Percentiles rank a stretch among this genome's conserved stretches.
Conservation (phyloP, 2,797 vertebrate genomes). For the Hypotaenidia philippensis region DNA sequence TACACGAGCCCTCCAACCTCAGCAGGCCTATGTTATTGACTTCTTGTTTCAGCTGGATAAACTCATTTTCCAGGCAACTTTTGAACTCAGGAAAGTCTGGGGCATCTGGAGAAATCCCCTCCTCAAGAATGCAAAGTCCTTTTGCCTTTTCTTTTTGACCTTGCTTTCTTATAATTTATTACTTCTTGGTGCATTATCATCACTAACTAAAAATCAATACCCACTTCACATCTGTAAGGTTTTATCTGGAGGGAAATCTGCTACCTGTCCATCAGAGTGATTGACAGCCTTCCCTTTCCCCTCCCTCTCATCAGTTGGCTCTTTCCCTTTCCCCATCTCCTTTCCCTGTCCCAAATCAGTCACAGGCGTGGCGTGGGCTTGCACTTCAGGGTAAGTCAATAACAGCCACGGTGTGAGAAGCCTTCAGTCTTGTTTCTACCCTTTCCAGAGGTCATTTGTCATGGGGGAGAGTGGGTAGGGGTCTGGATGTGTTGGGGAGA, state of each 20-base stretch:
- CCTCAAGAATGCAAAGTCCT: conserved; percentile 73
- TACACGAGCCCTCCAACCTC: not conserved
- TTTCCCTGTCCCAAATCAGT: conserved; percentile 79
- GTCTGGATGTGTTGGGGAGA: not conserved
- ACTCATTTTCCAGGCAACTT: conserved; percentile 72
- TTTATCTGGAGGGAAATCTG: conserved; percentile 84
- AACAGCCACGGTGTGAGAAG: not conserved
- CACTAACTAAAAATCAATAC: conserved; percentile 87
- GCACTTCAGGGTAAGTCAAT: conserved; percentile 20
- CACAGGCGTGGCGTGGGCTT: conserved; percentile 44
- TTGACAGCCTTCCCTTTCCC: conserved; percentile 71
- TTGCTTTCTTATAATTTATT: conserved; percentile 83
- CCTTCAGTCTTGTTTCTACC: conserved; percentile 3
- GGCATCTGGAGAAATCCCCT: conserved; percentile 60
- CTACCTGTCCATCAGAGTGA: conserved; percentile 70
- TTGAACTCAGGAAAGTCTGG: conserved; percentile 72
- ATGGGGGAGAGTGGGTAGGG: not conserved
- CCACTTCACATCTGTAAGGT: conserved; percentile 81
- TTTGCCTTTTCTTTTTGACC: conserved; percentile 72
- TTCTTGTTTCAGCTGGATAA: conserved; percentile 33
- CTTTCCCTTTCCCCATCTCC: conserved; percentile 47
- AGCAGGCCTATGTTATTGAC: accelerated
- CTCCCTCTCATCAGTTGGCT: conserved; percentile 6
- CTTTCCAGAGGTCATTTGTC: conserved; percentile 32
- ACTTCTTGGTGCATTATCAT: conserved; percentile 83